Evolutionary conservation across 2,113 vertebrate genomes (phyloP).

Genomic region (Trochalopteron elliotii): DNA sequence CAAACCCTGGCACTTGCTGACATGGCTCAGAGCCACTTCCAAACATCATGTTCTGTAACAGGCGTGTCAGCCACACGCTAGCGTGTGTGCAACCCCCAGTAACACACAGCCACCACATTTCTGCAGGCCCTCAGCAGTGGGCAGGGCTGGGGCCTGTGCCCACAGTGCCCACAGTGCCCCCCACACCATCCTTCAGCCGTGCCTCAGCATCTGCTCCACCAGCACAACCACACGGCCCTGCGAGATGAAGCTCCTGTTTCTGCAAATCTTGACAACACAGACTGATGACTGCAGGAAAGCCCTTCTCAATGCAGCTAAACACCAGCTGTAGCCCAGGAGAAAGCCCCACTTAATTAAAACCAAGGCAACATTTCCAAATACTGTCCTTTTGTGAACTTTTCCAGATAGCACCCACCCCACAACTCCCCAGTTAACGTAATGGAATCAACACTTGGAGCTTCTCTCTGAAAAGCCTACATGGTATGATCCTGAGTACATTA

Average conservation of each 20-base stretch:
- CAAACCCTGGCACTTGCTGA: background rate
- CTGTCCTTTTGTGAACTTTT: background rate
- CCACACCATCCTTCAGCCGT: background rate
- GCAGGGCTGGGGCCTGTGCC: accelerated
- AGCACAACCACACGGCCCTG: background rate
- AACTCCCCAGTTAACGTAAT: background rate
- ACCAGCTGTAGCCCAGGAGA: background rate
- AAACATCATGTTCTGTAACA: accelerated
- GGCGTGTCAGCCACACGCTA: accelerated
- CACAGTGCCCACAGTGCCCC: background rate
- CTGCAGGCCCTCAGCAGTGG: background rate
- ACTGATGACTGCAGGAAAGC: background rate
- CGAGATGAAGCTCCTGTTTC: accelerated
- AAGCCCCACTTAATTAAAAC: background rate
- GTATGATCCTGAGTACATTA: background rate
- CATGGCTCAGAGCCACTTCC: background rate
- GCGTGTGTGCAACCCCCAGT: accelerated
- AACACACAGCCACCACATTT: accelerated
- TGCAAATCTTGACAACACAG: background rate
- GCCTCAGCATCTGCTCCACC: background rate
- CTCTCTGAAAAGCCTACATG: background rate
- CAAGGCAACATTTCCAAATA: background rate
- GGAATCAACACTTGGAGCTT: background rate
- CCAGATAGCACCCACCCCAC: accelerated
- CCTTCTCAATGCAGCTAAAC: background rate